A percentile compares a stretch with the other conserved stretches of the same genome.
Conservation (phyloP, 2,888 invertebrate genomes). For the Thera britannica region DNA sequence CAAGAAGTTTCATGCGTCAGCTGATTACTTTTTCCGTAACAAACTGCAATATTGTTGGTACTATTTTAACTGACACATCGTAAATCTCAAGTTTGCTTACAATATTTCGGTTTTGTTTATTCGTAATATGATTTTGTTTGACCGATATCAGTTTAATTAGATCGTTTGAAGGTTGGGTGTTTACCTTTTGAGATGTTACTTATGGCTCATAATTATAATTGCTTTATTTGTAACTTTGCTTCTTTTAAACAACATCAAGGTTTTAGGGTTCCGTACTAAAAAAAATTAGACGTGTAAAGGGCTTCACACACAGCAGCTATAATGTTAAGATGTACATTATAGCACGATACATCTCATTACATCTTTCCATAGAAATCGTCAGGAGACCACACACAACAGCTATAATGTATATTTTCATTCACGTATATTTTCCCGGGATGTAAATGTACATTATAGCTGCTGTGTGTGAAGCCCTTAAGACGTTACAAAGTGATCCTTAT, state of each 20-base stretch:
- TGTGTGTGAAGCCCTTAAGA: no score
- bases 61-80: conserved; percentile 50
- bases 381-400: no score
- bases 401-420: no score
- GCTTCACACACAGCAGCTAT: no score
- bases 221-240: conserved; percentile 46
- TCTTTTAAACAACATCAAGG: neutral
- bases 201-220: conserved; percentile 4
- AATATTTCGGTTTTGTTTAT: conserved; percentile 39
- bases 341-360: no score
- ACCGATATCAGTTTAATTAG: conserved; percentile 26
- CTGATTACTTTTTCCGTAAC: conserved; percentile 21
- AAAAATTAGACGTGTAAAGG: no score
- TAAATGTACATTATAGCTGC: no score
- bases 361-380: no score
- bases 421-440: no score
- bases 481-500: no score
- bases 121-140: conserved; percentile 23
- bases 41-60: conserved; percentile 39
- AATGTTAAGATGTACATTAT: no score
- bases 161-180: conserved; percentile 23
- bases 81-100: conserved; percentile 50
- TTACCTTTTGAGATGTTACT: conserved; percentile 8
- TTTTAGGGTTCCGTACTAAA: neutral
- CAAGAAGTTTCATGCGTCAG: conserved; percentile 13